Evolutionary conservation across 2,888 invertebrate species (phyloP), one percentile per base, ranked within the genome.

Genomic region (Cryptus armator): DNA sequence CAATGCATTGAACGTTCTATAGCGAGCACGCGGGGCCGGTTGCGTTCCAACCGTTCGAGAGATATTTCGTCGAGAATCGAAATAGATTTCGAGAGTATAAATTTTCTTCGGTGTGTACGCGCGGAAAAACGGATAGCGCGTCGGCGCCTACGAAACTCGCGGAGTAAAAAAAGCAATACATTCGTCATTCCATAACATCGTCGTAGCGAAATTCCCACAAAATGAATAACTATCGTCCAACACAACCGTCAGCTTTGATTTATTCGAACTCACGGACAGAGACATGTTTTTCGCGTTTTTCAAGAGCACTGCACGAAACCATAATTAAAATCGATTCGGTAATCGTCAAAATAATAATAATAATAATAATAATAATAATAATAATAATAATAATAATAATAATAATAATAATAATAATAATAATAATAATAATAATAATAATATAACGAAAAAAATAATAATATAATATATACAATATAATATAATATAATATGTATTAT

Each of bases 61-160:
- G 46, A 64, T 71, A 79, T 79, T 79, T 71, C 62, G 70, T 78
- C 59, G 68, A 14, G 68, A 74, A 67, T 83, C 72, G 71, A 83
- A 83, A 79, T 79, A 74, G 83, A 79, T 71, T 51, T 59, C 62
- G 46, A 29, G 74, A 62, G 62, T 46, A 44, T 74, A 46, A 46
- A 64, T 75, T 75, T 64, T 64, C 74, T 64, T 75, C 74, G 74
- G 19, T 51, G 51, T 51, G 62, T 32, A 56, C n/a, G n/a, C 74
- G 46, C 29, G 46, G 46, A 48, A 75, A 75, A 75, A 59, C 32
- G 10, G 59, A 74, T 53, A 53, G 19, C 24, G n/a, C 24, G 56
- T 19, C 56, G 10, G 56, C 32, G 51, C 3, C 48, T 68, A n/a
- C n/a, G 46, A 67, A 24, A 5, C 14, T 48, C 46, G 37, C 14